phyloP scores from a whole-genome alignment of 53 echinoderm and acorn worm genomes.

The Glandiceps talaboti region DNA sequence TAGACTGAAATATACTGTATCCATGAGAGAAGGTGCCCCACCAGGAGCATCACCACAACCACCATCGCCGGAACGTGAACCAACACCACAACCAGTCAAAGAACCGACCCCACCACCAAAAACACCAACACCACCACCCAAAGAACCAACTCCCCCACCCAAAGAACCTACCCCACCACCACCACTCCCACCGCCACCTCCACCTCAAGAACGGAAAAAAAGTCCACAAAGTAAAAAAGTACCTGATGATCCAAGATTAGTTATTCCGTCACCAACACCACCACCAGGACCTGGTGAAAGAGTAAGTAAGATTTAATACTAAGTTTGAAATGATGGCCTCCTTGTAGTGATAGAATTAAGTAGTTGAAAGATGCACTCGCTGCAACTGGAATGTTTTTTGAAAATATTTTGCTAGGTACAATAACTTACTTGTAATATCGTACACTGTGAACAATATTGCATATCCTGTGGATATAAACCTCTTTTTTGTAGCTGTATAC shows the following conservation, averaged over 20 bases:
- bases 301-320: too few species aligned
- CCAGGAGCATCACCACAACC: not conserved
- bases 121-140: not conserved
- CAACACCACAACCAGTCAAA: not conserved
- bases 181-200: not conserved
- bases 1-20: not conserved
- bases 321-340: too few species aligned
- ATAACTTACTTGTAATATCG: too few species aligned
- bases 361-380: too few species aligned
- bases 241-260: not conserved
- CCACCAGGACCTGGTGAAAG: not conserved
- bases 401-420: too few species aligned
- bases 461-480: too few species aligned
- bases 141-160: not conserved
- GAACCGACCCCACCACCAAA: not conserved
- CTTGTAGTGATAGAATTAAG: too few species aligned
- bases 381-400: too few species aligned
- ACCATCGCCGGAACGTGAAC: not conserved
- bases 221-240: too few species aligned
- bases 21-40: not conserved
- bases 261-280: not conserved
- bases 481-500: too few species aligned
- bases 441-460: too few species aligned
- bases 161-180: not conserved
- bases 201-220: not conserved